Conservation (phyloP, 2,113 vertebrate genomes). For the Mirounga angustirostris region DNA sequence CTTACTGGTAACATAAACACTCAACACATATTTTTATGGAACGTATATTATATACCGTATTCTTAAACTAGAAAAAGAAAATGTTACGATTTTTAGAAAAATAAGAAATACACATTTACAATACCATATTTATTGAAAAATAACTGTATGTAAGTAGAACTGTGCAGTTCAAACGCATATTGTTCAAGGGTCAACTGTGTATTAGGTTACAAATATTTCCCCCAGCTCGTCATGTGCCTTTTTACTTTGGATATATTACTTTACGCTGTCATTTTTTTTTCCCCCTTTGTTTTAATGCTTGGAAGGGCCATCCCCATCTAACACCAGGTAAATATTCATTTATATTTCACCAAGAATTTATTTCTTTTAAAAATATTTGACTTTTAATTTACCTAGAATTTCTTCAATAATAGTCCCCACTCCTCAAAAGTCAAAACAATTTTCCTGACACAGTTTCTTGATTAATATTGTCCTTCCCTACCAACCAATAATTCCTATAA, state of each 20-base stretch:
- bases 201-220: slow-evolving; percentile 36
- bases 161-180: neutral
- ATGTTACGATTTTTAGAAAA: neutral
- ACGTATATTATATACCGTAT: neutral
- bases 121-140: neutral
- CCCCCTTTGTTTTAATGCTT: slow-evolving; percentile 45
- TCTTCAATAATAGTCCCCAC: neutral
- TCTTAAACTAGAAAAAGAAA: neutral
- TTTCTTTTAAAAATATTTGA: slow-evolving; percentile 35
- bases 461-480: neutral
- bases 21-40: neutral
- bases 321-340: slow-evolving; percentile 39
- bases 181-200: neutral
- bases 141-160: neutral
- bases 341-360: slow-evolving; percentile 32
- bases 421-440: neutral
- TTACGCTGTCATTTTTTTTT: slow-evolving; percentile 32
- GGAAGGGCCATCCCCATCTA: slow-evolving; percentile 2
- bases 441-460: neutral
- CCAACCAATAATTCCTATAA: slow-evolving; percentile 5
- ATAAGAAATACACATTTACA: neutral
- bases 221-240: neutral
- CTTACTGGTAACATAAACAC: neutral
- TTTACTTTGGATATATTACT: slow-evolving; percentile 50
- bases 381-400: slow-evolving; percentile 52